These are phyloP conservation scores for human (Homo sapiens) DNA, from an alignment of 2,113 vertebrate species.

Conservation along the genomic window GRCh38 chr13:106538501-106539000, in stretches of 20 bases:
- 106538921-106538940: neutral
- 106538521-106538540: too few relatives aligned
- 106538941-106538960: neutral
- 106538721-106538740: neutral
- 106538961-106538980: neutral
- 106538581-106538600: too few relatives aligned
- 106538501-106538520: too few relatives aligned
- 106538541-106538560: too few relatives aligned
- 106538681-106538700: neutral
- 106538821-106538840: neutral
- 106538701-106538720: neutral
- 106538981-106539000: neutral
- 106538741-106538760: neutral
- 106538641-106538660: neutral
- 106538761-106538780: neutral
- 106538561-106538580: too few relatives aligned
- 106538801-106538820: neutral
- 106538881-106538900: neutral
- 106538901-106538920: neutral
- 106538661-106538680: neutral
- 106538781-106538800: neutral
- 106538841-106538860: neutral
- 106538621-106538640: neutral
- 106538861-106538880: neutral
- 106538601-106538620: neutral